A percentile compares a stretch with the other conserved stretches of the same genome.
Evolutionary conservation across 2,888 invertebrate genomes (phyloP).

Genomic region (Selenia dentaria): DNA sequence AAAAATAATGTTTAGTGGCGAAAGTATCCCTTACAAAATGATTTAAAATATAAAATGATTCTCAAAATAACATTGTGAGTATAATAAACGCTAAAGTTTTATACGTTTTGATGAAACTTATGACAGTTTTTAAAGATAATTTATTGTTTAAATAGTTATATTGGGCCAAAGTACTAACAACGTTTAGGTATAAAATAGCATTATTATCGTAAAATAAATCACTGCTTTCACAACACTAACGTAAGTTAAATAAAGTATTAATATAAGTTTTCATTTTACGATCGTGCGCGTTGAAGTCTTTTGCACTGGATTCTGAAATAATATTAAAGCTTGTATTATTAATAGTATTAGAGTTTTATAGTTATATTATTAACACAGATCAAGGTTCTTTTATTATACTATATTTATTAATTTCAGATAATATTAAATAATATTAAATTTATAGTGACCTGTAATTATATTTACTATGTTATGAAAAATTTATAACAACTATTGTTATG

Average conservation of each 20-base stretch:
- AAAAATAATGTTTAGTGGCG: conserved; percentile 22
- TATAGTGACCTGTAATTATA: too few relatives aligned
- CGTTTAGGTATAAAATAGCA: conserved; percentile 6
- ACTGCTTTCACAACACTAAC: conserved; percentile 9
- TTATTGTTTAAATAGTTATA: conserved; percentile 1
- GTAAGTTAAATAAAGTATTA: neutral
- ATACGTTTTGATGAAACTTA: conserved; percentile 9
- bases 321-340: too few relatives aligned
- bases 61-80: conserved; percentile 17
- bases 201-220: conserved; percentile 11
- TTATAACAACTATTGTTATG: too few relatives aligned
- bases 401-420: too few relatives aligned
- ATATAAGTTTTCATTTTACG: neutral
- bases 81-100: conserved; percentile 1
- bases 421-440: too few relatives aligned
- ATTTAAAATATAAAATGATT: conserved; percentile 22
- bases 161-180: conserved; percentile 4
- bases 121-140: conserved; percentile 13
- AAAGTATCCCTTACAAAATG: conserved; percentile 28
- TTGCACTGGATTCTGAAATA: conserved; percentile 3
- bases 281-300: conserved; percentile 7
- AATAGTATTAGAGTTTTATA: too few relatives aligned
- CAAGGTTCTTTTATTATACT: too few relatives aligned
- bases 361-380: too few relatives aligned
- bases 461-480: too few relatives aligned